A percentile compares a stretch with the other conserved stretches of the same genome.
Evolutionary conservation across 2,113 vertebrate genomes (phyloP).

Genomic region (Tinamus guttatus): DNA sequence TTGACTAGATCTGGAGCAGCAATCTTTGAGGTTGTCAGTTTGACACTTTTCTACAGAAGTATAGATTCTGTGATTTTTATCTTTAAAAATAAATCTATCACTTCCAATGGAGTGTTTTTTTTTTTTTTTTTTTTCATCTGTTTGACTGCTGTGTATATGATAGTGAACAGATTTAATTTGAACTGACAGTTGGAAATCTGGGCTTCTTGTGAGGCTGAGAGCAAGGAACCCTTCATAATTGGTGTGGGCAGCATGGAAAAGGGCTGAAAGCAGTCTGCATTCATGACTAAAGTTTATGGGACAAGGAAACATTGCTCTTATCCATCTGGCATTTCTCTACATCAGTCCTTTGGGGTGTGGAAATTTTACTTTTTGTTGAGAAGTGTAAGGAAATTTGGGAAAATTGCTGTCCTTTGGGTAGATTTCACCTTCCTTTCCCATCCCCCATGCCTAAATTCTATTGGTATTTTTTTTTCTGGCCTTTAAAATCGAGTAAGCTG

Average conservation of each 20-base stretch:
- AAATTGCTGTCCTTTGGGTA: neutral
- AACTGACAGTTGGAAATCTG: neutral
- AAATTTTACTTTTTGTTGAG: neutral
- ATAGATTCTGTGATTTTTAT: neutral
- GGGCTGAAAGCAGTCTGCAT: neutral
- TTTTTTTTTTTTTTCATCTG: neutral
- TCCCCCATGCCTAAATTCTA: neutral
- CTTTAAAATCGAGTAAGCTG: neutral
- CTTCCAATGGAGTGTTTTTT: neutral
- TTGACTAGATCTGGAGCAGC: neutral
- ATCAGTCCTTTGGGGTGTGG: neutral
- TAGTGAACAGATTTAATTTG: neutral
- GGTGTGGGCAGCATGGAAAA: neutral
- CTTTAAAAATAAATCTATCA: neutral
- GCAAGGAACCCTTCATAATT: neutral
- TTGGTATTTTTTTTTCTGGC: neutral
- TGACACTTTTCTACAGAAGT: neutral
- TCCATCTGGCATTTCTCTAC: neutral
- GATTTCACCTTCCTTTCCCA: neutral
- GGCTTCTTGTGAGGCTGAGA: neutral
- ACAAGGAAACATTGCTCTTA: rapidly evolving
- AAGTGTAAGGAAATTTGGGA: rapidly evolving
- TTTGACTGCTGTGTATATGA: neutral
- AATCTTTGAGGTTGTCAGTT: neutral
- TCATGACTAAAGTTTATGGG: neutral